Conservation (phyloP, 2,113 vertebrate genomes). For the Melanerpes formicivorus region DNA sequence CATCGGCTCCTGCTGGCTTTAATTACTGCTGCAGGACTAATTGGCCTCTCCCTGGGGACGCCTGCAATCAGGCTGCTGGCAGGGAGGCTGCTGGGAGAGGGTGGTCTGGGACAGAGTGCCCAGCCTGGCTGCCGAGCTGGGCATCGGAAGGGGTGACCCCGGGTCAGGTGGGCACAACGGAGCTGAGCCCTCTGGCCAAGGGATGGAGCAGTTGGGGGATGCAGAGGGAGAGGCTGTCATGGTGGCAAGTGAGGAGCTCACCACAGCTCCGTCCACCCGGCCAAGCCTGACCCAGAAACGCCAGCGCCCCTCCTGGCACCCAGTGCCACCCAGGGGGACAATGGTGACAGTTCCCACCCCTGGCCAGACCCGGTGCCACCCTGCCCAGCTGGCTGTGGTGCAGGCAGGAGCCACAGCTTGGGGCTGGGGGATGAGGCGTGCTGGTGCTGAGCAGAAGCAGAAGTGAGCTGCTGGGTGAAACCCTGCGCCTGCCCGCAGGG, state of each 20-base stretch:
- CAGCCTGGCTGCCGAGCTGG: neutral
- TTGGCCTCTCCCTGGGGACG: neutral
- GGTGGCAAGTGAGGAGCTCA: fast-evolving
- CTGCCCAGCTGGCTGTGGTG: fast-evolving
- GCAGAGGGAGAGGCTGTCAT: neutral
- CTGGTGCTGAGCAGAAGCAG: neutral
- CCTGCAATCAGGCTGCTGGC: constrained; percentile 29
- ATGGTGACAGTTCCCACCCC: neutral
- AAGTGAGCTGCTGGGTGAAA: neutral
- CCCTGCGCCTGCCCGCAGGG: neutral
- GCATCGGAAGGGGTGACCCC: too few relatives aligned
- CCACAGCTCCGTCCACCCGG: fast-evolving
- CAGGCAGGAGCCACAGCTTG: fast-evolving
- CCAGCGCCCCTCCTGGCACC: neutral
- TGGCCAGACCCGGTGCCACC: fast-evolving
- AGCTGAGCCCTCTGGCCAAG: too few relatives aligned
- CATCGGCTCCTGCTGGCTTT: constrained; percentile 2
- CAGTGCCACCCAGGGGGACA: neutral
- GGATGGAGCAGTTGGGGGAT: neutral
- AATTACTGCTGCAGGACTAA: constrained; percentile 58
- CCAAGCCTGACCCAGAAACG: neutral
- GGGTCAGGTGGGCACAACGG: fast-evolving
- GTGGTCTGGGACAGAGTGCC: neutral
- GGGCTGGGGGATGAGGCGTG: neutral
- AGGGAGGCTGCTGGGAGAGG: neutral